Evolutionary conservation across 2,888 invertebrate species (phyloP).

Genomic region (Hypselothyrea guttata): DNA sequence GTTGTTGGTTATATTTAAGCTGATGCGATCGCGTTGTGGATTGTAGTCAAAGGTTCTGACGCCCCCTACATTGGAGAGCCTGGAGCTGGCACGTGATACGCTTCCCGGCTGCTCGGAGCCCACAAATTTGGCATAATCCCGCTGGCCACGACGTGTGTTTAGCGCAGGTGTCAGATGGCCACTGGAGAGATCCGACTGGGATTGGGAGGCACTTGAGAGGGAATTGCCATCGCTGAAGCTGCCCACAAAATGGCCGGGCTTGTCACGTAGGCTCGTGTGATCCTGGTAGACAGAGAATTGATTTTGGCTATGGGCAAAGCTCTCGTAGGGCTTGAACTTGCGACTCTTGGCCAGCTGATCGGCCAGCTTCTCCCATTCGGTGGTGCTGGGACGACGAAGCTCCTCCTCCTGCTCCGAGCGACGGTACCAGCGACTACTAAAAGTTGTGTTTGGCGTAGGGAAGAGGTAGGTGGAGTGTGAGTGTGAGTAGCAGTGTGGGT

Average conservation of each 20-base stretch:
- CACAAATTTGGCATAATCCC: slow-evolving; percentile 69
- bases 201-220: slow-evolving; percentile 59
- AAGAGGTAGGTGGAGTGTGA: too few species aligned
- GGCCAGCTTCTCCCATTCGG: slow-evolving; percentile 80
- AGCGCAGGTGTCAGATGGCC: slow-evolving; percentile 61
- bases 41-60: slow-evolving; percentile 71
- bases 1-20: slow-evolving; percentile 31
- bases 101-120: slow-evolving; percentile 58
- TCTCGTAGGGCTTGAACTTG: slow-evolving; percentile 78
- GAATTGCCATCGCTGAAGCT: slow-evolving; percentile 65
- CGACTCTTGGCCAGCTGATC: slow-evolving; percentile 75
- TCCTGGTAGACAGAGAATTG: slow-evolving; percentile 67
- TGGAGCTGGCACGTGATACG: slow-evolving; percentile 61
- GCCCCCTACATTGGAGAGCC: slow-evolving; percentile 53
- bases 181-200: slow-evolving; percentile 66
- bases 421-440: slow-evolving; percentile 32
- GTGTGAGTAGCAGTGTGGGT: not conserved
- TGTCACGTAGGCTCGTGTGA: slow-evolving; percentile 60
- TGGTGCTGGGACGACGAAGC: slow-evolving; percentile 66
- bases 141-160: slow-evolving; percentile 45
- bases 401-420: slow-evolving; percentile 26
- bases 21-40: slow-evolving; percentile 70
- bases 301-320: slow-evolving; percentile 60
- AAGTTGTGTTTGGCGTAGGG: too few species aligned
- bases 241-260: slow-evolving; percentile 61